Percentiles rank a stretch among this genome's conserved stretches.
Evolutionary conservation across 2,113 vertebrate species (phyloP).

Genomic region (Ammodytes dubius): DNA sequence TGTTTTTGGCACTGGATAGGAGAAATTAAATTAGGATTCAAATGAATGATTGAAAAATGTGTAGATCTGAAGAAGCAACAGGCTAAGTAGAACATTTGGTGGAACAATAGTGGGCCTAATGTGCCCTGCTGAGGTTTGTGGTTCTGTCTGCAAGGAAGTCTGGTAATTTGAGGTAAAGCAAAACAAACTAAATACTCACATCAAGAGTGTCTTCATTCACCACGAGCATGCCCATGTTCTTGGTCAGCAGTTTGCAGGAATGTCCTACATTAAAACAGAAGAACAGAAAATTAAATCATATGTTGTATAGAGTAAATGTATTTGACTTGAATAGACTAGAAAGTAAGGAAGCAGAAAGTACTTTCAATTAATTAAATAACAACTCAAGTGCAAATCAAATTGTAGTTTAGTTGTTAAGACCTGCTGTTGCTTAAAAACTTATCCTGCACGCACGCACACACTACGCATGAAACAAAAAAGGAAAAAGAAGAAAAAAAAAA

Average conservation of each 20-base stretch:
- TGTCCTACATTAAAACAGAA: conserved; percentile 86
- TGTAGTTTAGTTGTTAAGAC: conserved; percentile 1
- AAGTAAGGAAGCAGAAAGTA: background rate
- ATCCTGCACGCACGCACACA: background rate
- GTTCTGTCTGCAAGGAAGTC: conserved; percentile 4
- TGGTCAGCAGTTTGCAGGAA: conserved; percentile 95
- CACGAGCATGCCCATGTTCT: conserved; percentile 98
- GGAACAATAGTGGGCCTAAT: background rate
- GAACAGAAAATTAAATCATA: conserved; percentile 10
- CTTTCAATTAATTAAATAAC: background rate
- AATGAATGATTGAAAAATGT: background rate
- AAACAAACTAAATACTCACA: conserved; percentile 86
- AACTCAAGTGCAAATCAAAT: background rate
- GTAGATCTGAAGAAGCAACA: background rate
- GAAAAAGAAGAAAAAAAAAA: background rate
- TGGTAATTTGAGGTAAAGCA: background rate
- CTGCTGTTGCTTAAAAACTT: background rate
- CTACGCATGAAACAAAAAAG: conserved; percentile 1
- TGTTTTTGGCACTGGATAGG: background rate
- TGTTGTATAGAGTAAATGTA: background rate
- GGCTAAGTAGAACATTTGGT: background rate
- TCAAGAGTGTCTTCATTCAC: conserved; percentile 97
- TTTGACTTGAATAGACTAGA: background rate
- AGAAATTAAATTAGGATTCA: background rate
- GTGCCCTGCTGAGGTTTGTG: background rate